These are phyloP conservation scores for Ostrea edulis DNA, from an alignment of 1,140 invertebrate genomes.

Conservation along the genomic window DNA sequence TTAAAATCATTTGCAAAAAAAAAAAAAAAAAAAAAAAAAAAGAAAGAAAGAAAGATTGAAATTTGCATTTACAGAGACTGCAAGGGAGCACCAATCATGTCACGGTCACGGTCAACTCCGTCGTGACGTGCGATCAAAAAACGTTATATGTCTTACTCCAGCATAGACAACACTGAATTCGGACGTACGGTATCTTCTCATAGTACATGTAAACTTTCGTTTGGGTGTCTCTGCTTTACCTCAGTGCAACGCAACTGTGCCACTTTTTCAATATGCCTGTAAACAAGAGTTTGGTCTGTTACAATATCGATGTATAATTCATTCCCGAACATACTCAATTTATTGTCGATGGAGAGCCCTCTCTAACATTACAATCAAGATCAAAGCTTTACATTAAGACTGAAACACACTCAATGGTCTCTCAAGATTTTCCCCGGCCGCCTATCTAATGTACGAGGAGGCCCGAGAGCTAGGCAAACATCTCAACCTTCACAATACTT, in stretches of 20 bases:
- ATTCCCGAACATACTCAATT: not conserved
- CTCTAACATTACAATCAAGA: not conserved
- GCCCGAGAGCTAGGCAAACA: slow-evolving; percentile 18
- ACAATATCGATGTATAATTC: slow-evolving; percentile 22
- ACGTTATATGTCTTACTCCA: too few species aligned
- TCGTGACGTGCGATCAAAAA: too few species aligned
- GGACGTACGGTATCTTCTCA: too few species aligned
- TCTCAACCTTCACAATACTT: not conserved
- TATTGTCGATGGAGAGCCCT: slow-evolving; percentile 5
- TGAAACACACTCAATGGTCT: slow-evolving; percentile 20
- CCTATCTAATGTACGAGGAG: slow-evolving; percentile 16
- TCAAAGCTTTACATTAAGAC: slow-evolving; percentile 26
- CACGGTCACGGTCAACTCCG: too few species aligned
- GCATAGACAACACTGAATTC: too few species aligned
- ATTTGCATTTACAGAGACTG: too few species aligned
- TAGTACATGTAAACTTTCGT: not conserved
- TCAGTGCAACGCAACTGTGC: not conserved
- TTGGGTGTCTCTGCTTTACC: not conserved
- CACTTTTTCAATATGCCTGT: not conserved
- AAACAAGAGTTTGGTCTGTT: not conserved
- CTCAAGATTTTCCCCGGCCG: slow-evolving; percentile 3
- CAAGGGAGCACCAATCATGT: too few species aligned
- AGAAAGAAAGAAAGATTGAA: too few species aligned
- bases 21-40: too few species aligned
- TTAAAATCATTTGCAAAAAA: too few species aligned